Evolutionary conservation across 2,797 vertebrate genomes (phyloP).

Genomic region (Cirrhinus mrigala): DNA sequence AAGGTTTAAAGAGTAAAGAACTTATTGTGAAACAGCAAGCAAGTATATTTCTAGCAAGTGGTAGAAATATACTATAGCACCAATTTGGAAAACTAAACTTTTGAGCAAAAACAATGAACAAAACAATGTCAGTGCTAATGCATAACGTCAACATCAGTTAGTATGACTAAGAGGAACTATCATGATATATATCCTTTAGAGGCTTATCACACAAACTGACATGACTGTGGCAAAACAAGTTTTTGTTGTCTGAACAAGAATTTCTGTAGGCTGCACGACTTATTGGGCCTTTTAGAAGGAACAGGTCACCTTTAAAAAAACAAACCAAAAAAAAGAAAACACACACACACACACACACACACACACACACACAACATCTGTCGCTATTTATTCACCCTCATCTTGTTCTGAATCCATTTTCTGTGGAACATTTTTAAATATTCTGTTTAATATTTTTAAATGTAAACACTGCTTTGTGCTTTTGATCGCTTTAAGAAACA

Average conservation of each 20-base stretch:
- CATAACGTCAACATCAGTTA: constrained; percentile 5
- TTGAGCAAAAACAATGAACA: not conserved
- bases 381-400: not conserved
- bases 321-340: too few relatives aligned
- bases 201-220: not conserved
- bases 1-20: not conserved
- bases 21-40: not conserved
- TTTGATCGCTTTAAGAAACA: not conserved
- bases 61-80: not conserved
- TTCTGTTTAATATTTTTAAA: not conserved
- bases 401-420: not conserved
- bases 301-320: not conserved
- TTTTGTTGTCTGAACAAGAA: not conserved
- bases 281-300: not conserved
- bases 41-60: too few relatives aligned
- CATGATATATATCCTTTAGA: constrained; percentile 1
- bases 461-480: not conserved
- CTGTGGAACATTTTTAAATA: not conserved
- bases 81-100: not conserved
- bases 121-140: too few relatives aligned
- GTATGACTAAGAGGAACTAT: constrained; percentile 12
- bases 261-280: not conserved
- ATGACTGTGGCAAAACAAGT: not conserved
- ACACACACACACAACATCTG: not conserved
- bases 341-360: too few relatives aligned